phyloP scores from a whole-genome alignment of 2,888 invertebrate genomes.

The Trachelus iudaicus region DNA sequence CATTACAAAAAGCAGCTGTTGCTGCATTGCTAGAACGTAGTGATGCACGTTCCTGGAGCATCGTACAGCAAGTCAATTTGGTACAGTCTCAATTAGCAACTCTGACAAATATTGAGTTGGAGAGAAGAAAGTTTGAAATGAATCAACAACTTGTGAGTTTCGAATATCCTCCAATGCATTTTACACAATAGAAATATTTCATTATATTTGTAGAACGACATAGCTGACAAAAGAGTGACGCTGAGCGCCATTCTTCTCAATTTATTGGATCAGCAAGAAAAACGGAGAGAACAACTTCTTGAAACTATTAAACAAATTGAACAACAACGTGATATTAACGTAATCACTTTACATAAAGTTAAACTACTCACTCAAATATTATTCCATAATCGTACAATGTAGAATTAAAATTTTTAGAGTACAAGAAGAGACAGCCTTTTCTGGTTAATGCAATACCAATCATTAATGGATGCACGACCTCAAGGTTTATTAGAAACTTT shows the following conservation, averaged over 20 bases:
- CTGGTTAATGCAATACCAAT: conserved; percentile 86
- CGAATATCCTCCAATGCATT: neutral
- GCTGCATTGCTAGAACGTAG: conserved; percentile 77
- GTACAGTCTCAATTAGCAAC: conserved; percentile 79
- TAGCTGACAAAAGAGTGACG: conserved; percentile 75
- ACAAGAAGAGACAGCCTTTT: conserved; percentile 66
- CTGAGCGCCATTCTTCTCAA: conserved; percentile 76
- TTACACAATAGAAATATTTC: conserved; percentile 1
- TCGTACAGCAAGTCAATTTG: conserved; percentile 79
- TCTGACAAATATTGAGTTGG: conserved; percentile 79
- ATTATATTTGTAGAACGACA: conserved; percentile 69
- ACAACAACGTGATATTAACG: conserved; percentile 58
- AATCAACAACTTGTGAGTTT: conserved; percentile 73
- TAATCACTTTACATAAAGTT: conserved; percentile 35
- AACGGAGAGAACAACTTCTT: conserved; percentile 74
- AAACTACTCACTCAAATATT: neutral
- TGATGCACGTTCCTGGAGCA: conserved; percentile 80
- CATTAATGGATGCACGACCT: conserved; percentile 81
- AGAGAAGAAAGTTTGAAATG: conserved; percentile 75
- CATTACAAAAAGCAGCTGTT: conserved; percentile 79
- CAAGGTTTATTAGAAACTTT: conserved; percentile 73
- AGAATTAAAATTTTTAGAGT: conserved; percentile 25
- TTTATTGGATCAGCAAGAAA: conserved; percentile 76
- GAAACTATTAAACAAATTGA: conserved; percentile 81
- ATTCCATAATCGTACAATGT: neutral